Conservation (phyloP, 2,797 vertebrate species). For the Rousettus madagascariensis region DNA sequence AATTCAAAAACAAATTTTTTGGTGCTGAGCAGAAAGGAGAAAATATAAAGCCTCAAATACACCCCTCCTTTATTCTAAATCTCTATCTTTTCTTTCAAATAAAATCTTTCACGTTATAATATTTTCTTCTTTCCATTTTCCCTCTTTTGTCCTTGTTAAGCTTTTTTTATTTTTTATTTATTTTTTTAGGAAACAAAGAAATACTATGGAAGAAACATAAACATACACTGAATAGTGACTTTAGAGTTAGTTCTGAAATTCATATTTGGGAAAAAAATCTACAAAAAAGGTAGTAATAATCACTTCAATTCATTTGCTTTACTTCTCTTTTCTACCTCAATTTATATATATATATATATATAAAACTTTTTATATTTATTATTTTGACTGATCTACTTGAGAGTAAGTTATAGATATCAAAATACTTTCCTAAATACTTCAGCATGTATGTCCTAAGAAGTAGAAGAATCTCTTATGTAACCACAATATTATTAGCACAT, state of each 20-base stretch:
- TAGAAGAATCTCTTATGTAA: not conserved
- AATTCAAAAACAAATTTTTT: constrained; percentile 25
- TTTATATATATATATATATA: not conserved
- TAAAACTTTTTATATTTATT: not conserved
- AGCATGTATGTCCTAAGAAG: not conserved
- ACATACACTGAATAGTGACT: not conserved
- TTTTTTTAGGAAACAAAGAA: not conserved
- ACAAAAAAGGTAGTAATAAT: not conserved
- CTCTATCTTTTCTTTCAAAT: not conserved
- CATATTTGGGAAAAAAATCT: not conserved
- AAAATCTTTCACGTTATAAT: not conserved
- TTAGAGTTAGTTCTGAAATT: constrained; percentile 24
- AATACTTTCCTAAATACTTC: not conserved
- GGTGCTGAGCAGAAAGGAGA: not conserved
- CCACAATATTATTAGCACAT: not conserved
- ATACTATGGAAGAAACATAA: not conserved
- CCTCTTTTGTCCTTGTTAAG: not conserved
- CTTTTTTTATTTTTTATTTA: not conserved
- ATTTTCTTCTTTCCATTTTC: not conserved
- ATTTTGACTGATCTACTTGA: constrained; percentile 26
- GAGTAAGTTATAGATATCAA: not conserved
- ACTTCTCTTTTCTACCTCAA: not conserved
- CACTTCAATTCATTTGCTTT: not conserved
- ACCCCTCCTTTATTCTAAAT: not conserved
- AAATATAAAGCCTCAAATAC: not conserved